Percentiles rank a stretch among this genome's conserved stretches.
Conservation (phyloP, 35 echinoderm and acorn worm genomes). For the Strongylocentrotus purpuratus region DNA sequence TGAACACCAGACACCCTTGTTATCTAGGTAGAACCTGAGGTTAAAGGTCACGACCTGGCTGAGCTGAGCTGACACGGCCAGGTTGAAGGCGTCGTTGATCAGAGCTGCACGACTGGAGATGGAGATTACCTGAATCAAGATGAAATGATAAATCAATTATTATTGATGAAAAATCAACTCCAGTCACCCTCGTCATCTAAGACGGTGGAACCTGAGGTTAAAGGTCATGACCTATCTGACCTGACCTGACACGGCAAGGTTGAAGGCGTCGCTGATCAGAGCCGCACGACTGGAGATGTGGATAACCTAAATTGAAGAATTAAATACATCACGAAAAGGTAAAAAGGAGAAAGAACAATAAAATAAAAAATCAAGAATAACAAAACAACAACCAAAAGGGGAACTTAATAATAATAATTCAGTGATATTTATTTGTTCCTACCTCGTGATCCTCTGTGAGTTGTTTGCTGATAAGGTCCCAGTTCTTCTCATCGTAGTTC, state of each 20-base stretch:
- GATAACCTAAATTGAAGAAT: conserved; percentile 49
- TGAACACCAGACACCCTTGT: conserved; percentile 56
- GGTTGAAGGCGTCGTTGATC: conserved; percentile 65
- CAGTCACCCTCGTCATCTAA: conserved; percentile 71
- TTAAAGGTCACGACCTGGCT: conserved; percentile 60
- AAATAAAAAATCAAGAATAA: too few species aligned
- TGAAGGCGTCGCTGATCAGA: conserved; percentile 71
- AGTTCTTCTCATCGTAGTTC: conserved; percentile 79
- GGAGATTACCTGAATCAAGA: conserved; percentile 28
- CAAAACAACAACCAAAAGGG: too few species aligned
- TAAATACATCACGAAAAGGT: too few species aligned
- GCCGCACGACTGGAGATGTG: conserved; percentile 55
- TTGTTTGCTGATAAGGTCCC: conserved; percentile 62
- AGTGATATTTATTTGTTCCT: not conserved
- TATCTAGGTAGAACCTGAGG: conserved; percentile 64
- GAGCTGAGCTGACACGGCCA: conserved; percentile 45
- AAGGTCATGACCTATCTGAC: conserved; percentile 56
- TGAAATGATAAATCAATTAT: not conserved
- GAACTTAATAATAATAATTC: too few species aligned
- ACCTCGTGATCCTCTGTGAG: conserved; percentile 56
- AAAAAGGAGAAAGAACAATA: too few species aligned
- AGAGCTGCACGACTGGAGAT: conserved; percentile 51
- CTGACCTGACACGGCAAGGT: conserved; percentile 22
- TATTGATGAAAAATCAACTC: not conserved
- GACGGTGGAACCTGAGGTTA: conserved; percentile 68